These are phyloP conservation scores for Silurus aristotelis DNA, from an alignment of 2,797 vertebrate species.

Conservation along the genomic window DNA sequence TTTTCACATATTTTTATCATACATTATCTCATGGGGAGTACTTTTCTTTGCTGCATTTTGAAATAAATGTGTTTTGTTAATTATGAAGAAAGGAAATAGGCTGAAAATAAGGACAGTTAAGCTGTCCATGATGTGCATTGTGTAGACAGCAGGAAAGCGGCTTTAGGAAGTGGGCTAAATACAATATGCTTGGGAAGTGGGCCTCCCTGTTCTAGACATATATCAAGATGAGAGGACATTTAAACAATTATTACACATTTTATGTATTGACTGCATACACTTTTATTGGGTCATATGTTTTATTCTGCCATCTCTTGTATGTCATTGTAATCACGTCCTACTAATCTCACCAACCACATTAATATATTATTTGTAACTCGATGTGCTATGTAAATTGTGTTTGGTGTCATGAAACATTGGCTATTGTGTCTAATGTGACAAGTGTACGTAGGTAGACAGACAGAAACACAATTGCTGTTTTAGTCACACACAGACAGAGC, in stretches of 20 bases:
- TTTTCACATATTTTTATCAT: neutral
- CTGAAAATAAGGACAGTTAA: slow-evolving; percentile 30
- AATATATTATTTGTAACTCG: neutral
- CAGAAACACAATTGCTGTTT: slow-evolving; percentile 51
- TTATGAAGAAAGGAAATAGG: slow-evolving; percentile 1
- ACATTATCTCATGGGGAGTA: neutral
- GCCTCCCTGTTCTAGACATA: slow-evolving; percentile 29
- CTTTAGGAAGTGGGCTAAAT: slow-evolving; percentile 70
- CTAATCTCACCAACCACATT: neutral
- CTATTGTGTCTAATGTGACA: slow-evolving; percentile 25
- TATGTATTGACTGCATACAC: neutral
- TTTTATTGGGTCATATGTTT: neutral
- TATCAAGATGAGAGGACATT: slow-evolving; percentile 16
- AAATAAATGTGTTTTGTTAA: neutral
- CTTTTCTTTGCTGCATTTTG: neutral
- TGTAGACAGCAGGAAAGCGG: slow-evolving; percentile 72
- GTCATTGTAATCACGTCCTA: neutral
- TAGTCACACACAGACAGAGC: slow-evolving; percentile 59
- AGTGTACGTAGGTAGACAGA: slow-evolving; percentile 43
- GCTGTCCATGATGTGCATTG: slow-evolving; percentile 70
- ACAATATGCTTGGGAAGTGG: slow-evolving; percentile 54
- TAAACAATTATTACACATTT: neutral
- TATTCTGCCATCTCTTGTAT: neutral
- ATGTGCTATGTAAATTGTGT: neutral
- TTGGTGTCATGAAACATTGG: neutral